Base-by-base conservation (phyloP, 2,797 vertebrate species). In the Lepilemur ruficaudatus region DNA sequence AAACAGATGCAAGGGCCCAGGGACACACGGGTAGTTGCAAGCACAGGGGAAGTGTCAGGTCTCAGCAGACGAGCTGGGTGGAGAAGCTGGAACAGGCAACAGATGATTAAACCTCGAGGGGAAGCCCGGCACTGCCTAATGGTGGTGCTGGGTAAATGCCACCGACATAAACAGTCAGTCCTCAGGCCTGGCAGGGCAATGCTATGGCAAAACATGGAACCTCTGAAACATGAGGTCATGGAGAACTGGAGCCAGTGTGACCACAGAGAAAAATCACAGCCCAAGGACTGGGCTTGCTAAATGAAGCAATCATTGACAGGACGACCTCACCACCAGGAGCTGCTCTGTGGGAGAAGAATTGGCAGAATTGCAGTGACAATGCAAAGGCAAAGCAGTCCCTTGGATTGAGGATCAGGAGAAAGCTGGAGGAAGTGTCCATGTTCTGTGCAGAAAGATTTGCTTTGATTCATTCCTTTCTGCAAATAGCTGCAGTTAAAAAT, bases 171-270 rank as follows among this genome's bases (percentile, higher is more conserved):
- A 94, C 65, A 87, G 57, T n/a, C 0, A 0, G 41, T 15, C 30
- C 32, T 43, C 1, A 13, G 52, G 52, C 91, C 70, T 69, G 65
- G 32, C 5, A 23, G 72, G 59, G 48, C 46, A 43, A 7, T 46
- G 38, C 32, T 70, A 52, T 13, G 30, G 32, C 90, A 86, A 95
- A 94, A 93, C 95, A 83, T 6, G 35, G 79, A 89, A 55, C 50
- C 67, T 70, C 4, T 20, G 75, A 73, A 82, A 61, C 55, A 93
- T 78, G 95, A 95, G 76, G 80, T 96, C 92, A 93, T 46, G 70
- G 52, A n/a, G 73, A 76, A 15, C 7, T 2, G 23, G 50, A 69
- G 87, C 88, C 85, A 93, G 84, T 0, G 55, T 63, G 55, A 87
- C 83, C 84, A 81, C 90, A 84, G 76, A 86, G 80, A 79, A 67